Evolutionary conservation across 1,140 invertebrate genomes (phyloP), one percentile per base, ranked within the genome.

Genomic region (Pseudomyrmex flavicornis): DNA sequence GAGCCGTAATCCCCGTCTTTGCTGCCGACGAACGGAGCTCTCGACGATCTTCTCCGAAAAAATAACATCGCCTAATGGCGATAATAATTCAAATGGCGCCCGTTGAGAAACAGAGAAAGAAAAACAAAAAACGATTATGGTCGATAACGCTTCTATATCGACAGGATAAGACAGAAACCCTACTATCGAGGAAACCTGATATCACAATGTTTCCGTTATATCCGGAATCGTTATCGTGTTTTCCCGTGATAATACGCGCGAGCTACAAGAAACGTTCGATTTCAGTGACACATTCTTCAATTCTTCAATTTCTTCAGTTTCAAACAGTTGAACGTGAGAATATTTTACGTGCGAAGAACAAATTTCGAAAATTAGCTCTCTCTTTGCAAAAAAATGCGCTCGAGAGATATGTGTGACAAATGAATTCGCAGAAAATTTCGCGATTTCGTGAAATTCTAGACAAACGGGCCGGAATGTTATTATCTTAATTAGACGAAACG

Each of bases 401-500:
- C 17, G 44, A 22, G 17, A 22, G 44, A 20, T 12, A 59, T 17
- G 20, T 22, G 10, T 62, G 12, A 1, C 10, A 26, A 46, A 4
- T 26, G 13, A 48, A 66, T 13, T 62, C 26, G 26, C 26, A 54
- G 46, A 10, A 7, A 35, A 10, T 26, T 22, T 44, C 46, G 46
- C 9, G 54, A 50, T 66, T 52, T 61, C 22, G 46, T 12, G 48
- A 74, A 75, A 83, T 73, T 66, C 83, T 83, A 69, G 87, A 84
- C 75, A 77, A 87, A 88, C 52, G 75, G 62, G 58, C 59, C 17
- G 69, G 63, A 35, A 87, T 74, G 77, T 88, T 87, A 88, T 88
- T 84, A 87, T 84, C 86, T 88, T 88, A 88, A 88, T 88, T 88
- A 87, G 85, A 82, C 68, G 65, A 80, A 88, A 65, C 85, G 63